Percentiles rank a stretch among this genome's conserved stretches.
These are phyloP conservation scores for Phaethornis superciliosus DNA, from an alignment of 2,113 vertebrate species.

Conservation along the genomic window DNA sequence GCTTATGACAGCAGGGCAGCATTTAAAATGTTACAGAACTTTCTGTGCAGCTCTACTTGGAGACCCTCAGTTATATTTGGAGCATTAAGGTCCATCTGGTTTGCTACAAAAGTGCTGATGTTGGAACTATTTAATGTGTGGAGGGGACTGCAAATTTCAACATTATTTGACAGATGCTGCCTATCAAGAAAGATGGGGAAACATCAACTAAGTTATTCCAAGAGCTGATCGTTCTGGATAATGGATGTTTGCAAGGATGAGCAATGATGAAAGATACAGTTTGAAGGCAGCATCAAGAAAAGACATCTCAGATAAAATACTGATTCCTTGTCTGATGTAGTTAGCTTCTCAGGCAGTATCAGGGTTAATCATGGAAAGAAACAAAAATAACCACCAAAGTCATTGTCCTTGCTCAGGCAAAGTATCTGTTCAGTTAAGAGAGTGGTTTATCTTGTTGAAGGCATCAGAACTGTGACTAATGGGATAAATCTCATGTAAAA, in stretches of 20 bases:
- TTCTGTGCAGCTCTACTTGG: not conserved
- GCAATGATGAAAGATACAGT: not conserved
- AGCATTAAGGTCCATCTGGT: not conserved
- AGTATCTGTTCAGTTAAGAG: not conserved
- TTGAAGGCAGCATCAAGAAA: not conserved
- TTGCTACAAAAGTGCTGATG: accelerated
- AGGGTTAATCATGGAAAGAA: not conserved
- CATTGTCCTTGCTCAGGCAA: not conserved
- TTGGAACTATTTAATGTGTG: not conserved
- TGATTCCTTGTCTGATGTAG: not conserved
- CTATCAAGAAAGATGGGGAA: not conserved
- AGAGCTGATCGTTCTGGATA: not conserved
- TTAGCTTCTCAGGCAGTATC: not conserved
- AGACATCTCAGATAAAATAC: not conserved
- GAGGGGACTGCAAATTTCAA: not conserved
- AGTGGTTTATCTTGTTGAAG: not conserved
- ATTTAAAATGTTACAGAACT: not conserved
- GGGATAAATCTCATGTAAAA: not conserved
- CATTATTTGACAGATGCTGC: not conserved
- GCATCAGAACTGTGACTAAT: not conserved
- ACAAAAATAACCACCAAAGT: not conserved
- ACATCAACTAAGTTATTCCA: not conserved
- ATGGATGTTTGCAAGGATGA: not conserved
- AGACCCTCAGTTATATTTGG: not conserved
- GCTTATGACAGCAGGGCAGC: not conserved